Percentiles rank a stretch among this genome's conserved stretches.
These are phyloP conservation scores for Helicorthomorpha holstii DNA, from an alignment of 1,140 invertebrate genomes.

Conservation along the genomic window DNA sequence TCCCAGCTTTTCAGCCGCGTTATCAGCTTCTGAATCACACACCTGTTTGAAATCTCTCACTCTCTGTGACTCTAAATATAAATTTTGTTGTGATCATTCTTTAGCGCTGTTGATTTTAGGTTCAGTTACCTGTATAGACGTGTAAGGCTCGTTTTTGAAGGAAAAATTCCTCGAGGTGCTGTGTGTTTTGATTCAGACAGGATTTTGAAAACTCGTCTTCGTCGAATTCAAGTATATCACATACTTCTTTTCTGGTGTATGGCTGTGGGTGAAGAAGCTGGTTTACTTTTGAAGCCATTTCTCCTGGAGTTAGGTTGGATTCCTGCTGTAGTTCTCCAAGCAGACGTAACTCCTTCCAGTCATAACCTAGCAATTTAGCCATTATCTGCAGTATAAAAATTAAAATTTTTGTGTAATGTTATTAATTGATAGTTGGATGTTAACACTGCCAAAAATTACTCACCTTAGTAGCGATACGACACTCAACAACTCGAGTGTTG, in stretches of 20 bases:
- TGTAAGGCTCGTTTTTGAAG: constrained; percentile 69
- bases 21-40: constrained; percentile 31
- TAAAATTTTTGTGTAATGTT: too few relatives aligned
- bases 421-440: too few relatives aligned
- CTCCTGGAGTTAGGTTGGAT: background rate
- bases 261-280: constrained; percentile 43
- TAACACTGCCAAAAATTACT: too few relatives aligned
- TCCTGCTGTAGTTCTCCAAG: background rate
- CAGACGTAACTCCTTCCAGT: background rate
- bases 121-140: constrained; percentile 61
- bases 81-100: too few relatives aligned
- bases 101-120: too few relatives aligned
- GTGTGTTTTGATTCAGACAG: constrained; percentile 50
- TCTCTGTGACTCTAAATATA: constrained; percentile 40
- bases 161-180: constrained; percentile 51
- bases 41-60: constrained; percentile 54
- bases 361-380: background rate
- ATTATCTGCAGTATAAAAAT: background rate
- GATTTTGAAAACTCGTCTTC: constrained; percentile 41
- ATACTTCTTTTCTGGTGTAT: constrained; percentile 62
- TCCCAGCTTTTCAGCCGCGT: constrained; percentile 45
- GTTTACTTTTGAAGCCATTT: constrained; percentile 25
- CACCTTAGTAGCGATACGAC: constrained; percentile 70
- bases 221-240: constrained; percentile 40
- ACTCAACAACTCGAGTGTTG: constrained; percentile 88